Base-by-base conservation (phyloP, 2,113 vertebrate genomes). In the Hucho hucho region DNA sequence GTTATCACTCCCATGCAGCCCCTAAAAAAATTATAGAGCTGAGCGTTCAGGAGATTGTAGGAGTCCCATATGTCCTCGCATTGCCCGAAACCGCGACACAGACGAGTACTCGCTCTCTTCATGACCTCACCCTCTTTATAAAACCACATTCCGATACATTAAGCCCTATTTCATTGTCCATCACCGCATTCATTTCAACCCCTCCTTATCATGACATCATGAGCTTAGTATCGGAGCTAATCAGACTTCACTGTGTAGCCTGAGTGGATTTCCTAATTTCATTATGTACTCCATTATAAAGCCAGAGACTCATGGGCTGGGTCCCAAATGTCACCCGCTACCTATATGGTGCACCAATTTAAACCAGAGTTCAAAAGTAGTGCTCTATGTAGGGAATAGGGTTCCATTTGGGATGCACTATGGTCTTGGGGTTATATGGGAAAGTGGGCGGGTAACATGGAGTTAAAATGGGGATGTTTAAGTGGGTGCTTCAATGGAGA, bases 231-330 rank as follows among this genome's bases (percentile, higher is more conserved):
- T 72, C 0, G 56, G 80, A 70, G 16, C 66, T 20, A 53, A 75
- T 59, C 26, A 9, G 65, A 81, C 32, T 4, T 20, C 22, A 16
- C 20, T 9, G 66, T 32, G 76, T 46, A 14, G 83, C 75, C 76
- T 49, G 70, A 84, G 78, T 76, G 13, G 71, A 82, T 86, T 80
- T 69, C 73, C 85, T 90, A 81, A 85, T 92, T 90, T 91, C 79
- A 90, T 90, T 89, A 89, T 84, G 70, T 85, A 84, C 77, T 86
- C 86, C 87, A 89, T 93, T 91, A 90, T 79, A 81, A 83, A 78
- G 71, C 74, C 47, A 22, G 43, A 64, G 64, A 32, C 73, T 72
- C 76, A 46, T n/a, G 32, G 37, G 20, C n/a, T 3, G 9, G 32
- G 32, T n/a, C 64, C 4, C 49, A 20, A 18, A 32, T 29, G 64